A percentile compares a stretch with the other conserved stretches of the same genome.
phyloP scores from a whole-genome alignment of 35 echinoderm and acorn worm genomes.

The Ophioderma brevispina region DNA sequence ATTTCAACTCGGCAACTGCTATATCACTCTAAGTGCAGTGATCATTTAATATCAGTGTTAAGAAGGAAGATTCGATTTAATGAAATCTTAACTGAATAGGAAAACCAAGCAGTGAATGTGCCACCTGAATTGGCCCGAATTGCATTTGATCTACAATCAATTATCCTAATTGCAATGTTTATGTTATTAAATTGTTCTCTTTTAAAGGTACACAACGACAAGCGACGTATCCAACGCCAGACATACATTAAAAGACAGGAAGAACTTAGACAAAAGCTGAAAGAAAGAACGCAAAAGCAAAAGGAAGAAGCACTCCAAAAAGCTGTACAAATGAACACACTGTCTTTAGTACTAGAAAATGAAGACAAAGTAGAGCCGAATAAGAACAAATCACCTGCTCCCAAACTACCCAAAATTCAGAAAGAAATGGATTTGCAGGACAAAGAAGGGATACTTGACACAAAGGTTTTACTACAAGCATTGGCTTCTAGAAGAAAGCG shows the following conservation, averaged over 20 bases:
- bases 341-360: slow-evolving; percentile 10
- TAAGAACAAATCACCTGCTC: background rate
- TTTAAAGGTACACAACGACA: slow-evolving; percentile 65
- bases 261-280: slow-evolving; percentile 42
- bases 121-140: no score
- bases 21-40: no score
- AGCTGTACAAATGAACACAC: slow-evolving; percentile 26
- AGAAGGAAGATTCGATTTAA: no score
- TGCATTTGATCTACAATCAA: no score
- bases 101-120: no score
- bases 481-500: background rate
- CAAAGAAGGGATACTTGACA: background rate
- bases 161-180: no score
- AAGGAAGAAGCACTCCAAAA: slow-evolving; percentile 42
- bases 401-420: background rate
- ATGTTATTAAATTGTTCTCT: background rate
- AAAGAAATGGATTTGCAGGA: background rate
- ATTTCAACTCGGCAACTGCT: no score
- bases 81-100: no score
- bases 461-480: background rate
- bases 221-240: slow-evolving; percentile 53
- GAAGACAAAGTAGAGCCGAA: background rate
- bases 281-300: slow-evolving; percentile 60
- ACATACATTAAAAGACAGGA: slow-evolving; percentile 54
- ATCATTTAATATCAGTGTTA: no score